Evolutionary conservation across 2,888 invertebrate genomes (phyloP), one percentile per base, ranked within the genome.

Genomic region (Alloplasta piceator): DNA sequence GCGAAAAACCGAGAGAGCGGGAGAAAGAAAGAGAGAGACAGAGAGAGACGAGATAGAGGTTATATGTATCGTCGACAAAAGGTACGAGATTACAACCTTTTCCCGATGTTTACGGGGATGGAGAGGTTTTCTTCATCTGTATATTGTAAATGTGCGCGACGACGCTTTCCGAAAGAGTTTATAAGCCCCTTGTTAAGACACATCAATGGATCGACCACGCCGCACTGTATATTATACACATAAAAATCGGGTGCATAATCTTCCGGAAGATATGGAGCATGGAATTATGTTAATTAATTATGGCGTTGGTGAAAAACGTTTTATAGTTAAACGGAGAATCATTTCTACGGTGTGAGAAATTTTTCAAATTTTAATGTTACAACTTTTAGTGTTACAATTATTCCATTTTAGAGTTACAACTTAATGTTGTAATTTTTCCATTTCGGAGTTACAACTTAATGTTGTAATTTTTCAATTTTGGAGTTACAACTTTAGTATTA

Each of bases 41-140:
- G 38, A 36, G 48, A n/a, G 48, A 48, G 48, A 50, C 26, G 6
- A 50, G 12, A n/a, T 12, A 50, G 50, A 50, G 50, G 50, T n/a
- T 50, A 43, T 66, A 36, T 56, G 58, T 16, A 64, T 46, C 67
- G 16, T 75, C 74, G 74, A 67, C 74, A 71, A 70, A 78, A 56
- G 74, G 61, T 61, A 68, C 60, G 67, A 82, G 81, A 82, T 82
- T 82, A 82, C 81, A 78, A 82, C 78, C 81, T 75, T 82, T 82
- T 82, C 46, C 36, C 75, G 71, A 82, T 82, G 81, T 82, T 82
- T 78, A 82, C 78, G 78, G 74, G 75, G 71, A 78, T 74, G 63
- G 74, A 63, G 75, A 82, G 75, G 78, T 78, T 82, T 81, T 82
- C 81, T 71, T 75, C 71, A 7, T 75, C 46, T 46, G 46, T 46